Evolutionary conservation across 2,888 invertebrate genomes (phyloP).

Genomic region (Diadromus collaris): DNA sequence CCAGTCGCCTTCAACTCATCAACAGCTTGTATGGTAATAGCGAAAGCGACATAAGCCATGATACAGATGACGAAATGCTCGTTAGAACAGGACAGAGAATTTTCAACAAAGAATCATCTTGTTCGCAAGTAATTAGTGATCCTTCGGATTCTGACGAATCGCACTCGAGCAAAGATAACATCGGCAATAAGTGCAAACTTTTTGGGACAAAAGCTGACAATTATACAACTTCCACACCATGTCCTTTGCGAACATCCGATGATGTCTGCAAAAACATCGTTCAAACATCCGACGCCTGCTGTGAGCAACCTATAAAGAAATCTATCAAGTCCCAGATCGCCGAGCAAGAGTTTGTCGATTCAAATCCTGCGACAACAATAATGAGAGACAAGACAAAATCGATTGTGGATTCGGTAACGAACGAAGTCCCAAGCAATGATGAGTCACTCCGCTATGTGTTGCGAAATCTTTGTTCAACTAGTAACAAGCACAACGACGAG

Average conservation of each 20-base stretch:
- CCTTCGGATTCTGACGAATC: constrained; percentile 40
- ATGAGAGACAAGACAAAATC: background rate
- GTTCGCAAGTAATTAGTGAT: constrained; percentile 40
- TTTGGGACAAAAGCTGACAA: background rate
- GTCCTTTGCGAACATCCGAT: constrained; percentile 26
- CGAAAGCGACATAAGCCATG: constrained; percentile 53
- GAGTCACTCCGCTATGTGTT: constrained; percentile 49
- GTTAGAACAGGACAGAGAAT: background rate
- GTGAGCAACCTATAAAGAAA: constrained; percentile 2
- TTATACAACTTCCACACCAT: background rate
- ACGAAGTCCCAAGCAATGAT: constrained; percentile 14
- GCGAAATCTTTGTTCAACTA: background rate
- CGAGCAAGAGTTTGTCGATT: constrained; percentile 28
- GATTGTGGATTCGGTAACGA: background rate
- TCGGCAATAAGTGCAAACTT: background rate
- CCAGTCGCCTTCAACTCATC: constrained; percentile 59
- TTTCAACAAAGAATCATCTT: background rate
- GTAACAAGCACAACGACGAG: background rate
- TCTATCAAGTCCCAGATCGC: constrained; percentile 47
- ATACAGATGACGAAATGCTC: constrained; percentile 38
- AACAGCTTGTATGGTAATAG: constrained; percentile 53
- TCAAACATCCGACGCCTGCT: no score
- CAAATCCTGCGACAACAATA: background rate
- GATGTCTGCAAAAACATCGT: constrained; percentile 1
- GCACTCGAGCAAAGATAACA: background rate